Base-by-base conservation (phyloP, 2,888 invertebrate genomes). In the Deilephila porcellus region DNA sequence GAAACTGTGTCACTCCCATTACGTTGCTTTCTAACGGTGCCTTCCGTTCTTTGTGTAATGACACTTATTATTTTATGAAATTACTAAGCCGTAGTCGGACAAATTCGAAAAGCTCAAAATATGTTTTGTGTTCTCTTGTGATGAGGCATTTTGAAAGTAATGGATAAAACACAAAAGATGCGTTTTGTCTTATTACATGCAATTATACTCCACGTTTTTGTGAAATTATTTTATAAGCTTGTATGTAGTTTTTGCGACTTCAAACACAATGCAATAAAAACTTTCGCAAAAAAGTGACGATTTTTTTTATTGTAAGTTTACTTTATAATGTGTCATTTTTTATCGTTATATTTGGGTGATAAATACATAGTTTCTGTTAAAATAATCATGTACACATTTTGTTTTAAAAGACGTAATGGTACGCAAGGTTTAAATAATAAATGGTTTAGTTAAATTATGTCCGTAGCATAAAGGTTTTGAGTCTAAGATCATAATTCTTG, bases 1-100 rank as follows among this genome's bases (percentile, higher is more conserved):
- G 75, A 25, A 67, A 29, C 64, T 73, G 59, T 73, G 72, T 67
- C 67, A 73, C 82, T 79, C 79, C 80, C 79, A 83, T 86, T 85
- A 85, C 78, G 64, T 67, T 67, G 77, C 84, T 85, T 86, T 88
- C 85, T 86, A 87, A 86, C 84, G 83, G 86, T 77, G 78, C 77
- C 80, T 75, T 82, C 80, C 81, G 79, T 76, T 76, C 78, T 82
- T 79, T 82, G 80, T 78, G 77, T 86, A 87, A 86, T 85, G 80
- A 84, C 80, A 81, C 81, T 78, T 74, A 80, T 80, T 82, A 82
- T 83, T 83, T 76, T 77, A 76, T 76, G 75, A 83, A 86, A 86
- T 86, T 84, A 83, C 79, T 77, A 76, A 77, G 78, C 82, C 82
- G 74, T 78, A 77, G 76, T 78, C 77, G 74, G 76, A 76, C 76